These are phyloP conservation scores for Sebastes elongatus DNA, from an alignment of 2,797 vertebrate genomes.

Conservation along the genomic window DNA sequence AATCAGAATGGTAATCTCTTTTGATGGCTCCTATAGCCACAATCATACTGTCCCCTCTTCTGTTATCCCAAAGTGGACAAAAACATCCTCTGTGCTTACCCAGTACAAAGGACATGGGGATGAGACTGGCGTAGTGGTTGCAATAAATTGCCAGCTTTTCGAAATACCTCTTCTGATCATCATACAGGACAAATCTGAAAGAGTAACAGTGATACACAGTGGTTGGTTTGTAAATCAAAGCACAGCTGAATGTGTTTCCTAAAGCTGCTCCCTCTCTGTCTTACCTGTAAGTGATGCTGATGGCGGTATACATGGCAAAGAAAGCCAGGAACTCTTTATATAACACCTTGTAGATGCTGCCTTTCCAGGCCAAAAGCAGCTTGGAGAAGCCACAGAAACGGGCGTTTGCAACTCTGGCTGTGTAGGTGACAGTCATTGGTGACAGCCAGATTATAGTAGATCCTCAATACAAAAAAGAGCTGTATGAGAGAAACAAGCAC, in stretches of 20 bases:
- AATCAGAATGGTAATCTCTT: neutral
- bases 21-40: neutral
- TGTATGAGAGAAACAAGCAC: neutral
- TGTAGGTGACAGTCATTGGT: slow-evolving; percentile 94
- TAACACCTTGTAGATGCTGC: slow-evolving; percentile 95
- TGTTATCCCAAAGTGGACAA: neutral
- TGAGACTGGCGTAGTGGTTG: slow-evolving; percentile 93
- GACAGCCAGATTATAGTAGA: neutral
- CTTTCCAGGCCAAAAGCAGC: slow-evolving; percentile 91
- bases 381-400: slow-evolving; percentile 95
- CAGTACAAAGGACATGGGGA: slow-evolving; percentile 93
- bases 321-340: slow-evolving; percentile 93
- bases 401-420: slow-evolving; percentile 90
- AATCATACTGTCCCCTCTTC: neutral
- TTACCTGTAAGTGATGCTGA: slow-evolving; percentile 93
- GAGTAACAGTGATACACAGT: neutral
- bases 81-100: slow-evolving; percentile 74
- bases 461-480: neutral
- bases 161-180: slow-evolving; percentile 89
- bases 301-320: slow-evolving; percentile 87
- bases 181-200: slow-evolving; percentile 83
- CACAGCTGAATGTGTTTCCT: neutral
- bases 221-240: neutral
- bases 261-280: neutral
- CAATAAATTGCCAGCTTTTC: slow-evolving; percentile 96